A percentile compares a stretch with the other conserved stretches of the same genome.
phyloP scores from a whole-genome alignment of 2,888 invertebrate species.

The Steinernema carpocapsae region DNA sequence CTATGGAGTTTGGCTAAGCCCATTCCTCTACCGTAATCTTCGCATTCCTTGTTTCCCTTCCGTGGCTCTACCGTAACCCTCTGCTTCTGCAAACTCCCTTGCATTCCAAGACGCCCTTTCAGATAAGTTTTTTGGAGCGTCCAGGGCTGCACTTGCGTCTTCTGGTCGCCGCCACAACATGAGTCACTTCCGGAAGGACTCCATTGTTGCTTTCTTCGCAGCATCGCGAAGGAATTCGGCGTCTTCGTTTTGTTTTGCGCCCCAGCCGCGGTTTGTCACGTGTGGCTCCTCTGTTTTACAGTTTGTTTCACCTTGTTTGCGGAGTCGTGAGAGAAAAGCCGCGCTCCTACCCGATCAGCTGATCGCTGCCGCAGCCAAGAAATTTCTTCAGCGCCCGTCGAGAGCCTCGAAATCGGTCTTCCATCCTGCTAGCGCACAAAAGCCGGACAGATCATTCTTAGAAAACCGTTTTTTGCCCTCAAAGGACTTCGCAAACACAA shows the following conservation, averaged over 20 bases:
- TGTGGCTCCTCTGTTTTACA: background rate
- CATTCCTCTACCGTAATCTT: background rate
- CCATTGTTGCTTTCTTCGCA: too few relatives aligned
- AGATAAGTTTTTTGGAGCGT: background rate
- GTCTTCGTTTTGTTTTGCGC: background rate
- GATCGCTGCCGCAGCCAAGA: background rate
- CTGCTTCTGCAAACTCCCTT: background rate
- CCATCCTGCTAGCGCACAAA: too few relatives aligned
- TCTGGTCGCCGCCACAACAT: background rate
- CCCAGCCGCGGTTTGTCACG: background rate
- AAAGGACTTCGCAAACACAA: too few relatives aligned
- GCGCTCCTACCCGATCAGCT: conserved; percentile 12
- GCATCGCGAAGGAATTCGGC: background rate
- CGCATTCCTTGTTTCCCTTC: background rate
- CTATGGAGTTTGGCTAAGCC: too few relatives aligned
- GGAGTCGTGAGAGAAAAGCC: background rate
- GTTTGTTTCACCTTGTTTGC: background rate
- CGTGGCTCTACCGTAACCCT: background rate
- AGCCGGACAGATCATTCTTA: background rate
- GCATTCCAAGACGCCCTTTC: background rate
- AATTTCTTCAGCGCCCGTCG: background rate
- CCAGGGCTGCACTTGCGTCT: background rate
- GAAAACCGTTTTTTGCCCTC: too few relatives aligned
- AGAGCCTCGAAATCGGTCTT: too few relatives aligned
- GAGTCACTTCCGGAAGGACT: conserved; percentile 9